Evolutionary conservation across 2,113 vertebrate genomes (phyloP).

Genomic region (Dipodomys merriami): DNA sequence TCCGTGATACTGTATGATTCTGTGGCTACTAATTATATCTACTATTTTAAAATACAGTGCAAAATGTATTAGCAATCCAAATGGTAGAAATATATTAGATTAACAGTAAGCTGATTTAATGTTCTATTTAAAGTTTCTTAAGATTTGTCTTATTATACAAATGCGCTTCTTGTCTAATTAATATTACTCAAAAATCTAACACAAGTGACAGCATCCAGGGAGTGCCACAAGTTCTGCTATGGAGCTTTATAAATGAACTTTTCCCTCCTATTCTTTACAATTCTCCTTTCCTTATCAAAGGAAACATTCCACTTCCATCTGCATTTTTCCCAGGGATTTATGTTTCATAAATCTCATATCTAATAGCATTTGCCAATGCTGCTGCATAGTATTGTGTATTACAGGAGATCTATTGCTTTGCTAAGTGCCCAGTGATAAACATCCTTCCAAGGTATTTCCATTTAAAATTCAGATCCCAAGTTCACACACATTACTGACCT

Average conservation of each 20-base stretch:
- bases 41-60: slow-evolving; percentile 25
- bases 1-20: background rate
- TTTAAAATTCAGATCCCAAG: slow-evolving; percentile 32
- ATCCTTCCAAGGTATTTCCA: slow-evolving; percentile 12
- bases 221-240: background rate
- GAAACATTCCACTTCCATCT: slow-evolving; percentile 45
- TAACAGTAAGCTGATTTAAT: background rate
- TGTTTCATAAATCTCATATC: slow-evolving; percentile 25
- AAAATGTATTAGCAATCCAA: slow-evolving; percentile 51
- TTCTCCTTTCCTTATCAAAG: slow-evolving; percentile 27
- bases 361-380: slow-evolving; percentile 36
- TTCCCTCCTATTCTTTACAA: background rate
- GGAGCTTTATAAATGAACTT: slow-evolving; percentile 29
- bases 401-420: slow-evolving; percentile 36
- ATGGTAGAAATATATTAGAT: background rate
- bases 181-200: slow-evolving; percentile 23
- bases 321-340: slow-evolving; percentile 37
- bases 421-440: slow-evolving; percentile 58
- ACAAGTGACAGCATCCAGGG: background rate
- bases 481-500: slow-evolving; percentile 15
- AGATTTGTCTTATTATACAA: background rate
- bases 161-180: background rate
- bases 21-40: background rate
- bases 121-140: background rate
- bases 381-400: background rate